Conservation (phyloP, 1,140 invertebrate species). For the Drosophila sp. region DNA sequence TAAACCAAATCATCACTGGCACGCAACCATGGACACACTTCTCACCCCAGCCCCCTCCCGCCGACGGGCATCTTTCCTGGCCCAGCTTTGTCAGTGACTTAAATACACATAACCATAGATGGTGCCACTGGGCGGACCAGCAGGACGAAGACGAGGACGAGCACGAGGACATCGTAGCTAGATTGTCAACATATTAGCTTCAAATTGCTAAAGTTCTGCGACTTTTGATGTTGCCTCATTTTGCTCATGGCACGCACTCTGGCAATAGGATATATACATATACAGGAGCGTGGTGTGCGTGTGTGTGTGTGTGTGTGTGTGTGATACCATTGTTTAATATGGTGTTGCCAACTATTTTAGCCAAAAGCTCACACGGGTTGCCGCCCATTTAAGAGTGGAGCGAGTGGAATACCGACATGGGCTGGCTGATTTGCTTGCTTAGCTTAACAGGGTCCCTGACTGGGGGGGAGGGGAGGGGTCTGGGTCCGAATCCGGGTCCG, state of each 20-base stretch:
- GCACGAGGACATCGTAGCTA: constrained; percentile 38
- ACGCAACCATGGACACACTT: neutral
- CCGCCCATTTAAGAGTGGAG: constrained; percentile 5
- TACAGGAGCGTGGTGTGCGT: neutral
- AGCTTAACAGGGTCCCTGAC: constrained; percentile 61
- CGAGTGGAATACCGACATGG: constrained; percentile 22
- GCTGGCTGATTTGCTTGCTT: constrained; percentile 76
- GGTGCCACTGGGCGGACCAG: constrained; percentile 52
- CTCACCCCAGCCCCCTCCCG: neutral
- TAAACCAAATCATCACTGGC: constrained; percentile 33
- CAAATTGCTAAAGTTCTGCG: constrained; percentile 81
- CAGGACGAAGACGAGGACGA: constrained; percentile 11
- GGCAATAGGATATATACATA: constrained; percentile 8
- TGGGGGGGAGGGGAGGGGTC: constrained; percentile 13
- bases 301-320: constrained; percentile 32
- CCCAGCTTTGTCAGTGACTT: constrained; percentile 71
- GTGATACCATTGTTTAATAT: constrained; percentile 72
- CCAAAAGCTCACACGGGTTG: constrained; percentile 78
- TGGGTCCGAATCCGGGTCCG: constrained; percentile 30
- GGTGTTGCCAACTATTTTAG: constrained; percentile 82
- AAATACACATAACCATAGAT: constrained; percentile 74
- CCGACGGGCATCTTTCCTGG: neutral
- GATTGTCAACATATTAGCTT: constrained; percentile 82
- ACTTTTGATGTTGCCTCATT: constrained; percentile 78
- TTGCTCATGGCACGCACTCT: constrained; percentile 53